Conservation (phyloP, 2,888 invertebrate genomes). For the Escarpia spicata region DNA sequence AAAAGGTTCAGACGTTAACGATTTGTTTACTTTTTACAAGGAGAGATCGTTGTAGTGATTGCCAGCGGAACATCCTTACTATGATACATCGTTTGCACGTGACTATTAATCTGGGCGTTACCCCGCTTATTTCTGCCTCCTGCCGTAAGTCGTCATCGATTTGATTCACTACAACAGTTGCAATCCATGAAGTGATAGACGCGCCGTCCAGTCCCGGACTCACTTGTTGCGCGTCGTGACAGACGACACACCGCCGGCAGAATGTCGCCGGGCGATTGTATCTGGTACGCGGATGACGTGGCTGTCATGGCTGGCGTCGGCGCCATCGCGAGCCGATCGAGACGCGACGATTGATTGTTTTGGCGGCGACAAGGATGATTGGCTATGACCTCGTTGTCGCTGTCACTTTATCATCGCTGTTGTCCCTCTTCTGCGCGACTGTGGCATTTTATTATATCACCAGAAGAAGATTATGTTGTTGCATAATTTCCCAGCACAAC, state of each 20-base stretch:
- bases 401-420: not conserved
- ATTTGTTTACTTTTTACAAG: not conserved
- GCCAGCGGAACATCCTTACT: not conserved
- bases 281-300: not conserved
- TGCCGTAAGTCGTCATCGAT: not conserved
- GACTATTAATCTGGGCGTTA: not conserved
- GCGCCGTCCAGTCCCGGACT: not conserved
- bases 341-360: not conserved
- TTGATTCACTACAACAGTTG: not conserved
- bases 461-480: not conserved
- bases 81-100: not conserved
- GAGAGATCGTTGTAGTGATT: not conserved
- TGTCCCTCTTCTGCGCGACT: not conserved
- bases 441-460: not conserved
- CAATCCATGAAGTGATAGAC: not conserved
- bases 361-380: not conserved
- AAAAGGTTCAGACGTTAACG: not conserved
- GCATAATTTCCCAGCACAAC: too few relatives aligned
- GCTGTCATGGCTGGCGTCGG: not conserved
- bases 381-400: not conserved
- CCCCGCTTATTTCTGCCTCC: not conserved
- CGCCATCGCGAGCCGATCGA: not conserved
- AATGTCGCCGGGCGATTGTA: not conserved
- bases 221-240: not conserved
- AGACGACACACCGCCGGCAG: not conserved